These are phyloP conservation scores for Phylloscopus trochilus DNA, from an alignment of 2,113 vertebrate species.

Conservation along the genomic window DNA sequence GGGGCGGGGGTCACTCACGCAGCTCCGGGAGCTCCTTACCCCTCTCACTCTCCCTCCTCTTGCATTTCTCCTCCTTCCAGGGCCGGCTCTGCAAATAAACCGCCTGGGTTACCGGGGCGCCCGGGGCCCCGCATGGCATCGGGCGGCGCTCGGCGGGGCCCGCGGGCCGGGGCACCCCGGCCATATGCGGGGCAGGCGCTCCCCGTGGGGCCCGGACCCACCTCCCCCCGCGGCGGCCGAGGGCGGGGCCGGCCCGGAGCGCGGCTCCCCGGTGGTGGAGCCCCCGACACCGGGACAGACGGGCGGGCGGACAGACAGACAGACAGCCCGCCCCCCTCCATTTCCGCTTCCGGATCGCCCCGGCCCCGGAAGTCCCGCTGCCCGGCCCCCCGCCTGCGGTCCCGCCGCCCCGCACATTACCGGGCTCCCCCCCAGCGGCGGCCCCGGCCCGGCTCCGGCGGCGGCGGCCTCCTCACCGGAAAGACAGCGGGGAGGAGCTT, in stretches of 20 bases:
- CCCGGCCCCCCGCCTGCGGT: neutral
- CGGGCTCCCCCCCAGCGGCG: conserved; percentile 33
- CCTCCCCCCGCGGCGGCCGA: neutral
- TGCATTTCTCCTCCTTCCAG: conserved; percentile 61
- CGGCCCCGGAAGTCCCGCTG: conserved; percentile 42
- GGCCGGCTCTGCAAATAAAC: conserved; percentile 54
- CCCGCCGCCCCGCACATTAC: conserved; percentile 12
- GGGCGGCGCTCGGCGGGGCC: neutral
- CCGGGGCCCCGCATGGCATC: neutral
- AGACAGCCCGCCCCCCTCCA: conserved; percentile 31
- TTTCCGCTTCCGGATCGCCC: conserved; percentile 61
- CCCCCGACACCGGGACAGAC: neutral
- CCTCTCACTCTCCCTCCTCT: conserved; percentile 65
- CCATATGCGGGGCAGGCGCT: neutral
- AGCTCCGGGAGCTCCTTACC: conserved; percentile 43
- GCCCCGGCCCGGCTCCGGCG: conserved; percentile 32
- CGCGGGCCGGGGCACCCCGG: neutral
- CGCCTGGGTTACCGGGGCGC: conserved; percentile 13
- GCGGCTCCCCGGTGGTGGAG: neutral
- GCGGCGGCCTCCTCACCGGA: conserved; percentile 57
- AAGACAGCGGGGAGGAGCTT: conserved; percentile 22
- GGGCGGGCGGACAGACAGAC: neutral
- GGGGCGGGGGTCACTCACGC: neutral
- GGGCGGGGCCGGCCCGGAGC: neutral
- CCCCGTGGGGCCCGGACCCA: neutral